Conservation (phyloP, 2,797 vertebrate genomes). For the Poeciliopsis presidionis region DNA sequence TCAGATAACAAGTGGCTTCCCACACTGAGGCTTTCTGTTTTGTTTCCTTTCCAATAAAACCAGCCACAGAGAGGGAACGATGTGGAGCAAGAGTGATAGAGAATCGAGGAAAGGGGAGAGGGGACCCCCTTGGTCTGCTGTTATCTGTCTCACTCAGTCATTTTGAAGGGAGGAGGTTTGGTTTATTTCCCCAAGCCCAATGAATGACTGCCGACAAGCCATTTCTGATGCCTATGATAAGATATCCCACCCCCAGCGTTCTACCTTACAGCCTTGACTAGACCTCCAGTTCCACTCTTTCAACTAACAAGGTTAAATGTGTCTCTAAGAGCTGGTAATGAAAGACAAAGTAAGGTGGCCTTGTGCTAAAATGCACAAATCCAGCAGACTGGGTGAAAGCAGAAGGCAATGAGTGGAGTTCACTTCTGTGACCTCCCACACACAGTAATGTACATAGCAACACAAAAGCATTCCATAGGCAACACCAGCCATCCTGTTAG, state of each 20-base stretch:
- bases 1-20: slow-evolving; percentile 91
- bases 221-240: slow-evolving; percentile 90
- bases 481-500: slow-evolving; percentile 63
- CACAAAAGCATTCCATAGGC: slow-evolving; percentile 75
- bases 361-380: slow-evolving; percentile 80
- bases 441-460: slow-evolving; percentile 57
- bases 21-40: slow-evolving; percentile 87
- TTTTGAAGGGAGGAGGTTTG: slow-evolving; percentile 65
- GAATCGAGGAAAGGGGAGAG: slow-evolving; percentile 75
- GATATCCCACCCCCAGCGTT: slow-evolving; percentile 75
- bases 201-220: slow-evolving; percentile 90
- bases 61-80: slow-evolving; percentile 58
- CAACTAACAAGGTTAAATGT: slow-evolving; percentile 82
- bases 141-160: slow-evolving; percentile 82
- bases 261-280: slow-evolving; percentile 55
- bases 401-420: slow-evolving; percentile 75
- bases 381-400: slow-evolving; percentile 79
- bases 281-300: slow-evolving; percentile 70
- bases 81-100: slow-evolving; percentile 73
- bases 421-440: slow-evolving; percentile 65
- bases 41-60: slow-evolving; percentile 85
- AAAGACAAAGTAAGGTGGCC: slow-evolving; percentile 88
- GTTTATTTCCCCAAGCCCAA: slow-evolving; percentile 82
- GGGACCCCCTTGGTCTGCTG: slow-evolving; percentile 79
- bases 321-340: slow-evolving; percentile 81